Conservation (phyloP, 1,140 invertebrate species). For the Mamestra configurata region DNA sequence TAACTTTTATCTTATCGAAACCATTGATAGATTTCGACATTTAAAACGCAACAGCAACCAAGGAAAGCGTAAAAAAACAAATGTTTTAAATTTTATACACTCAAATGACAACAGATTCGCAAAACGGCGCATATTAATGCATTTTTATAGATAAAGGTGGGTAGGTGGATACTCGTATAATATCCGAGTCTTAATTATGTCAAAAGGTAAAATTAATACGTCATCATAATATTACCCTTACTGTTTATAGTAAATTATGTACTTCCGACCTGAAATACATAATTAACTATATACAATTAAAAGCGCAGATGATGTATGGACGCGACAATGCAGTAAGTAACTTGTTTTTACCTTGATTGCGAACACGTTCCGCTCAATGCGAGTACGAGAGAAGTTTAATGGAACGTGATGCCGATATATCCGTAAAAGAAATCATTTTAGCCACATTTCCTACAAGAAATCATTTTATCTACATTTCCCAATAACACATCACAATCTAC, state of each 20-base stretch:
- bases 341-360: slow-evolving; percentile 17
- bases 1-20: not conserved
- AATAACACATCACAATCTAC: not conserved
- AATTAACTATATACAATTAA: not conserved
- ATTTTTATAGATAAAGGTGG: no score
- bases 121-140: no score
- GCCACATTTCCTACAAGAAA: not conserved
- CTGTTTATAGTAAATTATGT: no score
- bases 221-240: not conserved
- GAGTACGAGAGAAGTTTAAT: not conserved
- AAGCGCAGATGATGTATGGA: not conserved
- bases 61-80: no score
- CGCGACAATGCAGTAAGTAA: not conserved
- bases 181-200: no score
- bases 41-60: not conserved
- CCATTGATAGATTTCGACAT: not conserved
- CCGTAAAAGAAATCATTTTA: slow-evolving; percentile 11
- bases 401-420: slow-evolving; percentile 8
- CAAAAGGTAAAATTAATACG: not conserved
- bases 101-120: no score
- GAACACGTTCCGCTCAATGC: slow-evolving; percentile 25
- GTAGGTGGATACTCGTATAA: no score
- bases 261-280: not conserved
- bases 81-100: no score
- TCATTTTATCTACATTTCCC: slow-evolving; percentile 4